Evolutionary conservation across 2,888 invertebrate species (phyloP).

Genomic region (Philereme vetulata): DNA sequence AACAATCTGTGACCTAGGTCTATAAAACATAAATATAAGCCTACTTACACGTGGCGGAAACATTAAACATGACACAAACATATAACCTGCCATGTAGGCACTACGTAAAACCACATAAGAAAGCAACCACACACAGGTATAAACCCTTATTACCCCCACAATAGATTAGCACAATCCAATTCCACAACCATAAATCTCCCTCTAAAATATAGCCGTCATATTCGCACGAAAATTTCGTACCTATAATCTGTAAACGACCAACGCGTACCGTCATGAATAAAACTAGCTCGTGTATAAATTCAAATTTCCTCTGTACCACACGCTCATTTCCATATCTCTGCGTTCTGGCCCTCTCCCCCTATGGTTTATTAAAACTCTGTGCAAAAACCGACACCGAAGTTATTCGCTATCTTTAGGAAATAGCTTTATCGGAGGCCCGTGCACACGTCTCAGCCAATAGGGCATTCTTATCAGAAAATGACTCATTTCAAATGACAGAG

Average conservation of each 20-base stretch:
- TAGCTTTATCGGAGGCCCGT: constrained; percentile 79
- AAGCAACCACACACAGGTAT: constrained; percentile 17
- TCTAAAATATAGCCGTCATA: constrained; percentile 51
- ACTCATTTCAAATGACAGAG: constrained; percentile 88
- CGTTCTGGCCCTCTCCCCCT: constrained; percentile 71
- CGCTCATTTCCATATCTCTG: constrained; percentile 82
- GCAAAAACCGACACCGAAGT: constrained; percentile 79
- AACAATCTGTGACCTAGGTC: background rate
- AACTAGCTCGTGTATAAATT: constrained; percentile 83
- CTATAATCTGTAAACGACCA: constrained; percentile 57
- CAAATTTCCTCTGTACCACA: constrained; percentile 82
- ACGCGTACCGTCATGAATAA: constrained; percentile 74
- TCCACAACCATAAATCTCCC: constrained; percentile 40
- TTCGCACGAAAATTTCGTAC: constrained; percentile 53
- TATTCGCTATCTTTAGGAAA: constrained; percentile 82
- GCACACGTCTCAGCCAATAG: constrained; percentile 84
- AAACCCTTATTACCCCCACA: constrained; percentile 4
- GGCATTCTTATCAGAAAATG: constrained; percentile 89
- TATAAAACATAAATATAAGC: background rate
- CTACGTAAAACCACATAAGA: constrained; percentile 16
- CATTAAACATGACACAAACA: constrained; percentile 11
- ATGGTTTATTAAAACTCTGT: constrained; percentile 80
- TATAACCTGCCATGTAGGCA: constrained; percentile 1
- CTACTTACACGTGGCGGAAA: constrained; percentile 1
- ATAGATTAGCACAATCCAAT: constrained; percentile 35